phyloP scores from a whole-genome alignment of 2,113 vertebrate genomes.

The Campylomormyrus numenius region DNA sequence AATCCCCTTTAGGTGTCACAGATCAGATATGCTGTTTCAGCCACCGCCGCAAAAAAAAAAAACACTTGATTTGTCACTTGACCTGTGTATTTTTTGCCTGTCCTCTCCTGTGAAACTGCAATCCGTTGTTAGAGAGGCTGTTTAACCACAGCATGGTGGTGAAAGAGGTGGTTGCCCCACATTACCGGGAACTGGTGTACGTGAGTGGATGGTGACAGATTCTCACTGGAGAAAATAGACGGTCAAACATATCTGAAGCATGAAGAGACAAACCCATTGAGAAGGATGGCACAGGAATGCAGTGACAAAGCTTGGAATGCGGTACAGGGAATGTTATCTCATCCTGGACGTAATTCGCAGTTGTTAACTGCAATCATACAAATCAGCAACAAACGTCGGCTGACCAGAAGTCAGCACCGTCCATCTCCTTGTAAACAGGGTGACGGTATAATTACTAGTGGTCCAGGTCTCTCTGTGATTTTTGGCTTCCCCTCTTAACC shows the following conservation, averaged over 20 bases:
- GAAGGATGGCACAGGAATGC: not conserved
- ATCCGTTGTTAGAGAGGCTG: not conserved
- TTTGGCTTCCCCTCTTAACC: not conserved
- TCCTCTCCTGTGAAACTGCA: not conserved
- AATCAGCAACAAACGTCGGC: not conserved
- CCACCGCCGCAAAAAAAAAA: not conserved
- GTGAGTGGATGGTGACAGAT: not conserved
- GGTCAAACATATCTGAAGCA: not conserved
- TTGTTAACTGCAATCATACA: not conserved
- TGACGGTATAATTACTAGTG: not conserved
- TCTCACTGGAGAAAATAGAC: not conserved
- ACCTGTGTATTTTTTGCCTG: not conserved
- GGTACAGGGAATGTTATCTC: not conserved
- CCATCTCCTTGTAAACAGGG: not conserved
- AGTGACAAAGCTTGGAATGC: not conserved
- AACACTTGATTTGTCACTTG: not conserved
- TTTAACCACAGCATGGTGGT: not conserved
- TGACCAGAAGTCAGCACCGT: not conserved
- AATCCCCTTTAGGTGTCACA: not conserved
- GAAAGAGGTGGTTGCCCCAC: not conserved
- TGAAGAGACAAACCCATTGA: not conserved
- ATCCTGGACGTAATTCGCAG: not conserved
- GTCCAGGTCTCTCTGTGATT: slow-evolving; percentile 1
- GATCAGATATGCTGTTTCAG: not conserved
- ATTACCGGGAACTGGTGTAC: not conserved